Evolutionary conservation across 1,140 invertebrate genomes (phyloP), one percentile per base, ranked within the genome.

Genomic region (Brachionus manjavacas): DNA sequence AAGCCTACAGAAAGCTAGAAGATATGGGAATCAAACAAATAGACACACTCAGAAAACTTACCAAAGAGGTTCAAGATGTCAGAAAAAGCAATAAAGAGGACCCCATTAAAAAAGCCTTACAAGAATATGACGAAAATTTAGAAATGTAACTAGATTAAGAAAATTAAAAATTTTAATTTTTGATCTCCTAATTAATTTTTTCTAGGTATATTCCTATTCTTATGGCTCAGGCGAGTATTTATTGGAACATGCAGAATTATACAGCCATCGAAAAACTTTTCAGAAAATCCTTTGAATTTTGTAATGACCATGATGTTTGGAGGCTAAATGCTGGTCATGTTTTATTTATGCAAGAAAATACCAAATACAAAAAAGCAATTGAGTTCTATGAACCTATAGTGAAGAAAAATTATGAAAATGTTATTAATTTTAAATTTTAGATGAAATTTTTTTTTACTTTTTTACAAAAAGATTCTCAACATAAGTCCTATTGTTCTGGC

Each of bases 201-300:
- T 87, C 25, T 41, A 90, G 88, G 49, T 94, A 93, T 86, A 92
- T 98, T 84, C 97, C 97, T 0, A 95, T 99, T 11, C 91, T 99
- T 11, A 99, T 99, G 97, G 95, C 96, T 3, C 96, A 99, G 89
- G 96, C 97, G 0, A 98, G 97, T 92, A 97, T 99, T 85, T 97
- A 97, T 87, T 99, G 97, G 97, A 96, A 99, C 84, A 91, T 95
- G 87, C 95, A 97, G 88, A 96, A 99, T 88, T 99, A 98, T 88
- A 90, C 92, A 1, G 95, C 97, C 88, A 96, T 97, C 0, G 91
- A 91, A 85, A 90, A 88, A 85, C 88, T 91, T n/a, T 91, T 91
- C 87, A 92, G 95, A 25, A 97, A 97, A 88, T 98, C 96, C 55
- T 95, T 95, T 0, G 97, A 99, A 88, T 99, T 99, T 89, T 99